phyloP scores from a whole-genome alignment of 1,140 invertebrate species.

The Acromyrmex charruanus region DNA sequence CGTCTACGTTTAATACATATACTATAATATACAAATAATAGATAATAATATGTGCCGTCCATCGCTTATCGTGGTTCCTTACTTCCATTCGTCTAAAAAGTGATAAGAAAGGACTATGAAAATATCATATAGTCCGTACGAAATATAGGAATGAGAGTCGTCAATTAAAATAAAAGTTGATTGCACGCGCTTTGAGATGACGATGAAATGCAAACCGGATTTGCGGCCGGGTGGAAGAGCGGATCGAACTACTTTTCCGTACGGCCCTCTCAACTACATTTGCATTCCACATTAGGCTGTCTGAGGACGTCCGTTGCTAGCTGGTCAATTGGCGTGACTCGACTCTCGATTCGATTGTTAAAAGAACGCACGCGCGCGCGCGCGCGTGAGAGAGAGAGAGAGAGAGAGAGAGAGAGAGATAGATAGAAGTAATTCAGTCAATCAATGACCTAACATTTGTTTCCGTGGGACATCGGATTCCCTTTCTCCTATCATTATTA shows the following conservation, averaged over 20 bases:
- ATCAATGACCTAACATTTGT: constrained; percentile 48
- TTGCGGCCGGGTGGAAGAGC: constrained; percentile 20
- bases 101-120: constrained; percentile 44
- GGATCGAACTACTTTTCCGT: constrained; percentile 25
- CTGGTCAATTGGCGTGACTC: constrained; percentile 63
- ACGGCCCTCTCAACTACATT: constrained; percentile 23
- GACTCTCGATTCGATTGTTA: constrained; percentile 50
- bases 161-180: constrained; percentile 54
- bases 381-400: constrained; percentile 5
- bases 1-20: constrained; percentile 75
- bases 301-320: constrained; percentile 61
- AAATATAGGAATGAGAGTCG: constrained; percentile 56
- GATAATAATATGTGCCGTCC: constrained; percentile 62
- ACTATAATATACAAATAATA: constrained; percentile 79
- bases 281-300: constrained; percentile 57
- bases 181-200: constrained; percentile 21
- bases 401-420: constrained; percentile 25
- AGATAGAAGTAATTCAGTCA: constrained; percentile 53
- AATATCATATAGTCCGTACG: constrained; percentile 8
- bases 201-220: constrained; percentile 47
- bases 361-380: constrained; percentile 19
- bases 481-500: constrained; percentile 43
- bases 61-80: constrained; percentile 70
- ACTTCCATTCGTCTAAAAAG: constrained; percentile 57
- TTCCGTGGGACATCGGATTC: constrained; percentile 21